Evolutionary conservation across 2,888 invertebrate genomes (phyloP).

Genomic region (Sphaerophoria rueppellii): DNA sequence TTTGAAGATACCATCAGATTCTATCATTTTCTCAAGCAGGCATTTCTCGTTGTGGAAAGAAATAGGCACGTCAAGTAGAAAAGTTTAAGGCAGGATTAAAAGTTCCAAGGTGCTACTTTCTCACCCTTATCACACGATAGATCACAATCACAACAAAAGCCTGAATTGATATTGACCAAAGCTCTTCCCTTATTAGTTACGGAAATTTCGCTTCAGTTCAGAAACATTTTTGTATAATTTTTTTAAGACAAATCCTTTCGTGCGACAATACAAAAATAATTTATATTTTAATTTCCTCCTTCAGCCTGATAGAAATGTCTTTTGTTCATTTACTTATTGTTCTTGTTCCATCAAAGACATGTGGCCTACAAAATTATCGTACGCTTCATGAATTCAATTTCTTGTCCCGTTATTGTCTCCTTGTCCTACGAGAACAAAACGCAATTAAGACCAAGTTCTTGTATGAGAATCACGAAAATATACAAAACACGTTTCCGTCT

Average conservation of each 20-base stretch:
- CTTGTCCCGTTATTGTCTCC: not conserved
- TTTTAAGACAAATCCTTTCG: too few relatives aligned
- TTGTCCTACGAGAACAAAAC: conserved; percentile 28
- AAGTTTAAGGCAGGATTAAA: too few relatives aligned
- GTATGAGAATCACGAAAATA: not conserved
- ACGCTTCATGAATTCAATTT: conserved; percentile 45
- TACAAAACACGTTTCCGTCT: conserved; percentile 6
- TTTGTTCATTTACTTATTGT: not conserved
- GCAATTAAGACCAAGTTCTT: conserved; percentile 26
- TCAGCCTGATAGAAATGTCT: not conserved
- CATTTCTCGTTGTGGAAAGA: not conserved
- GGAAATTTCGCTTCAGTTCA: too few relatives aligned
- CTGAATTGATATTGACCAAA: too few relatives aligned
- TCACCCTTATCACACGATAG: too few relatives aligned
- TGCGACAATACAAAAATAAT: not conserved
- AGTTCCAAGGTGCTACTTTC: too few relatives aligned
- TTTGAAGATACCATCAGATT: not conserved
- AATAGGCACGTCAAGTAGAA: too few relatives aligned
- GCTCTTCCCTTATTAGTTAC: too few relatives aligned
- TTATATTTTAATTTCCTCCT: not conserved
- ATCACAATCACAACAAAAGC: too few relatives aligned
- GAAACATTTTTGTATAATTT: too few relatives aligned
- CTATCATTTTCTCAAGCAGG: conserved; percentile 6
- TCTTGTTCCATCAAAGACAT: conserved; percentile 3
- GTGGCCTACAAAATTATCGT: conserved; percentile 14